phyloP scores from a whole-genome alignment of 2,113 vertebrate species.

The Solea senegalensis region DNA sequence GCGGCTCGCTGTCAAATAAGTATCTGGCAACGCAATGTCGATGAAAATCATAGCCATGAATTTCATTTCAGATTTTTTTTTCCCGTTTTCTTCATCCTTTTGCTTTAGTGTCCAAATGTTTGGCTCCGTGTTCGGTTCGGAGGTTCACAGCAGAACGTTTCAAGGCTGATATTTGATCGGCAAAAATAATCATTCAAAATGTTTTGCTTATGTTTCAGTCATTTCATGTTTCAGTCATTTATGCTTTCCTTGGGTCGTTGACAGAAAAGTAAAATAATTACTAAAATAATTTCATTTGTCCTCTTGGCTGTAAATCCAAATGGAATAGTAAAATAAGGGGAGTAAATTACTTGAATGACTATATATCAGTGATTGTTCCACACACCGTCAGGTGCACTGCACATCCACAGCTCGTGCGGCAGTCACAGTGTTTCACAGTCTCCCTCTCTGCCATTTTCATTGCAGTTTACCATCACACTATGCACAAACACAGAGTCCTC shows the following conservation, averaged over 20 bases:
- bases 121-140: not conserved
- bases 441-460: no score
- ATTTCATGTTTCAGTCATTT: not conserved
- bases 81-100: not conserved
- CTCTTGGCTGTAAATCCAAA: no score
- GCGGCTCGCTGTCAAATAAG: slow-evolving; percentile 11
- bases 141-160: not conserved
- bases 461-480: no score
- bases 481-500: no score
- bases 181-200: not conserved
- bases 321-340: no score
- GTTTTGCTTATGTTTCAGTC: not conserved
- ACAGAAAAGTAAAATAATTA: not conserved
- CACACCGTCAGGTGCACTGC: no score
- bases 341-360: no score
- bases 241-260: not conserved
- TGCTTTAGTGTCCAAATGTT: slow-evolving; percentile 4
- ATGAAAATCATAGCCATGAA: slow-evolving; percentile 3
- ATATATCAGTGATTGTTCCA: no score
- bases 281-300: no score
- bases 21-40: slow-evolving; percentile 18
- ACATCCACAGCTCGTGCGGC: no score
- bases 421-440: no score
- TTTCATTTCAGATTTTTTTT: slow-evolving; percentile 1
- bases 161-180: not conserved